These are phyloP conservation scores for Sylvietta virens DNA, from an alignment of 2,113 vertebrate species.

Conservation along the genomic window DNA sequence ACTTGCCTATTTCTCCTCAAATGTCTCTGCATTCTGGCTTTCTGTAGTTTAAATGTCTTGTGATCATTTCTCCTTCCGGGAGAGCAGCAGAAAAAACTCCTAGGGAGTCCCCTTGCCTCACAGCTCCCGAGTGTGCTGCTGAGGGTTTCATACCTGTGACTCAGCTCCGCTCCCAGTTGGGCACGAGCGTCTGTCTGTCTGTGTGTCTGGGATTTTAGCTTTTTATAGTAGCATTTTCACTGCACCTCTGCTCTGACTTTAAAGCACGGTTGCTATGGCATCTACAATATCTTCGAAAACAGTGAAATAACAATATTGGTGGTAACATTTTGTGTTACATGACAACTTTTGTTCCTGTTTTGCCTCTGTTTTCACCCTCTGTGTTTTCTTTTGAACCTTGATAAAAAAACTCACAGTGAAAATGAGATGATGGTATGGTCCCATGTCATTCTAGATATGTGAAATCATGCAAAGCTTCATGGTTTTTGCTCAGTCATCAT, in stretches of 20 bases:
- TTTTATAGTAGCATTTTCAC: background rate
- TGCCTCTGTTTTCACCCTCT: background rate
- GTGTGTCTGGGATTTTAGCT: background rate
- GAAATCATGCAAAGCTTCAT: background rate
- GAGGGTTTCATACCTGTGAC: background rate
- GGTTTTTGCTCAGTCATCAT: background rate
- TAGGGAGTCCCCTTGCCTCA: background rate
- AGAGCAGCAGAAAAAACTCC: background rate
- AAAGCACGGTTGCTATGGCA: background rate
- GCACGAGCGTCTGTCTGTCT: background rate
- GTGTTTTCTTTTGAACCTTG: background rate
- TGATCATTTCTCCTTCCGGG: background rate
- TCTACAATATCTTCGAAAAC: background rate
- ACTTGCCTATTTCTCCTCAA: background rate
- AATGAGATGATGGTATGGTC: background rate
- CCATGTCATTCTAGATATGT: background rate
- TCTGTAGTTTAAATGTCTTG: background rate
- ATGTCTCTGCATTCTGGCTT: background rate
- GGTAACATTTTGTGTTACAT: background rate
- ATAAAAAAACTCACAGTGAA: background rate
- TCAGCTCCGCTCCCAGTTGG: background rate
- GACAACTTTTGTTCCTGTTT: background rate
- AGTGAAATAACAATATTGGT: background rate
- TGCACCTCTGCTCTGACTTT: background rate
- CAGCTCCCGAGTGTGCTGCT: background rate